A percentile compares a stretch with the other conserved stretches of the same genome.
phyloP scores from a whole-genome alignment of 1,140 invertebrate genomes.

The Trichonephila inaurata region DNA sequence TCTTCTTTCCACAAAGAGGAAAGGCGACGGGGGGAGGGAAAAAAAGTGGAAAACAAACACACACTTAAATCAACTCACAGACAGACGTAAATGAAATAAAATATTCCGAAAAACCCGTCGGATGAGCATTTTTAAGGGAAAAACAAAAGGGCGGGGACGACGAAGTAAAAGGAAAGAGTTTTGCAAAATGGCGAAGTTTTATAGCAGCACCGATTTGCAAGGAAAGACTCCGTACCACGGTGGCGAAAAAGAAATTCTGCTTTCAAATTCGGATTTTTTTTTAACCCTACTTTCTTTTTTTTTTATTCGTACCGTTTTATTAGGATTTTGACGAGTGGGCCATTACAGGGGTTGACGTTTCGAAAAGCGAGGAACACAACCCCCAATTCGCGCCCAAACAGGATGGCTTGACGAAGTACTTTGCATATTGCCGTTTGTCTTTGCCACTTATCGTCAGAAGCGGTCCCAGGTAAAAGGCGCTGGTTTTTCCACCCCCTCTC shows the following conservation, averaged over 20 bases:
- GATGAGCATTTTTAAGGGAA: slow-evolving; percentile 29
- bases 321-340: slow-evolving; percentile 67
- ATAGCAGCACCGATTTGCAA: slow-evolving; percentile 32
- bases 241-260: neutral
- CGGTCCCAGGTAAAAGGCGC: slow-evolving; percentile 69
- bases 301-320: slow-evolving; percentile 59
- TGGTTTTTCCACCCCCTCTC: neutral
- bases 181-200: slow-evolving; percentile 34
- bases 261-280: slow-evolving; percentile 27
- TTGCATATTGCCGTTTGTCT: slow-evolving; percentile 75
- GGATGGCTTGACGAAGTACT: slow-evolving; percentile 66
- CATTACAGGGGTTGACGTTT: slow-evolving; percentile 71
- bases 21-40: neutral
- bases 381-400: slow-evolving; percentile 55
- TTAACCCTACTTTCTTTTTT: neutral
- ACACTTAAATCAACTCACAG: slow-evolving; percentile 73
- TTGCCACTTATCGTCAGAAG: slow-evolving; percentile 62
- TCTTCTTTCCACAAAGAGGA: neutral
- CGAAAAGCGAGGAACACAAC: slow-evolving; percentile 52
- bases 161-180: neutral
- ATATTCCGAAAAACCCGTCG: slow-evolving; percentile 55
- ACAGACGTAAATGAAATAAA: slow-evolving; percentile 74
- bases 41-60: neutral
- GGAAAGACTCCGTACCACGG: neutral
- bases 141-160: neutral